Evolutionary conservation across 2,113 vertebrate genomes (phyloP), one percentile per base, ranked within the genome.

Genomic region (Barbus barbus): DNA sequence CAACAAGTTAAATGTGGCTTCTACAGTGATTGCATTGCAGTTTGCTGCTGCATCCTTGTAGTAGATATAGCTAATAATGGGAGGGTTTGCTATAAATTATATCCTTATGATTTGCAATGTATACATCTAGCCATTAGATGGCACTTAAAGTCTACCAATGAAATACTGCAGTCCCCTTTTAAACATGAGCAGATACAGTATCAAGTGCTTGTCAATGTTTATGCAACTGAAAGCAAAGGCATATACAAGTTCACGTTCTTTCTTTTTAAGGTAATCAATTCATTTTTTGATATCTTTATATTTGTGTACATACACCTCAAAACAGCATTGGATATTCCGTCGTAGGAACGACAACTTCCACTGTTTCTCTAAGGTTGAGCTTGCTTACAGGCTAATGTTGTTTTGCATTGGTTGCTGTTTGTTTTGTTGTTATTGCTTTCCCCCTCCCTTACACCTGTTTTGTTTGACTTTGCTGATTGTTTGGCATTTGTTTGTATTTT

Each of bases 51-150:
- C 6, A 33, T 22, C 11, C 20, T 18, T 53, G 2, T 28, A 31
- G 26, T 53, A 33, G 16, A 48, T 28, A 5, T 31, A n/a, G n/a
- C n/a, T n/a, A 46, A 46, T 46, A 1, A 46, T 31, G 48, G 4
- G 3, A 13, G 0, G 28, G 9, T 13, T 31, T 22, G 74, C 7
- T 48, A 14, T 56, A 0, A 13, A 36, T 33, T 5, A 53, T 14
- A 12, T 31, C 16, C 16, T 51, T 18, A 20, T 20, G 16, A 51
- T 51, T 56, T 72, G 83, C 71, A 84, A 78, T 81, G 56, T 41
- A 48, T 41, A 22, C 2, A 38, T 77, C 13, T 14, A 51, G 28
- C 83, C 78, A 77, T 83, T 61, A 84, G 86, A 87, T 82, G 78
- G 63, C 26, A 71, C 22, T 46, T 20, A 24, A 81, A 46, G 2